Base-by-base conservation (phyloP, 2,113 vertebrate genomes). In the Mastomys natalensis region DNA sequence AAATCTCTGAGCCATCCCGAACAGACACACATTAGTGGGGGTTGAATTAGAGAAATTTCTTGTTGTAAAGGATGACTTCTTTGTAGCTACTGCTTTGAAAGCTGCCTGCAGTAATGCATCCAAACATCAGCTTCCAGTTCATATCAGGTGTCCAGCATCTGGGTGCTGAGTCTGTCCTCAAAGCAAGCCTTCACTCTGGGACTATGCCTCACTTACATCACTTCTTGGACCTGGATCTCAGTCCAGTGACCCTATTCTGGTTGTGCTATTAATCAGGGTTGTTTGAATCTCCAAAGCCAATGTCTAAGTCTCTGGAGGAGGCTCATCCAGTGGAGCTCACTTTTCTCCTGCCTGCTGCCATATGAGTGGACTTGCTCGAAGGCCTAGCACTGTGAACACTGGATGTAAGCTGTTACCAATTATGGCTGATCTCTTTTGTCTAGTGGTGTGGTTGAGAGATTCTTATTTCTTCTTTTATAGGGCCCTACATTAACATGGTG, bases 211-310 rank as follows among this genome's bases (percentile, higher is more conserved):
- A 31, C 58, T 45, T 51, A 48, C 13, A 21, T 12, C 45, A 34
- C 17, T 95, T 97, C 89, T 8, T 78, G 91, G 51, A 82, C 90
- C 53, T 96, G 70, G 45, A 87, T 87, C 86, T 90, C 66, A 43
- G 13, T 19, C n/a, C 16, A 53, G 40, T 60, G 53, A 37, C 4
- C 1, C n/a, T 31, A 0, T 45, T 21, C 70, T 94, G n/a, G 15
- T 53, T 87, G 53, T 8, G 66, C 45, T 21, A 11, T 89, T 64
- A 62, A 76, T 37, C 55, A 37, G 7, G 0, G 45, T 10, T 13
- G 29, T 89, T 70, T 70, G 93, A 95, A 95, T 87, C 0, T 0
- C 62, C 37, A 43, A n/a, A n/a, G 4, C 34, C 43, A 93, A 77
- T 85, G 89, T 19, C 60, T 34, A 70, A 37, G 90, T 68, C 64